Conservation (phyloP, 1,140 invertebrate genomes). For the Drosophila murphyi region DNA sequence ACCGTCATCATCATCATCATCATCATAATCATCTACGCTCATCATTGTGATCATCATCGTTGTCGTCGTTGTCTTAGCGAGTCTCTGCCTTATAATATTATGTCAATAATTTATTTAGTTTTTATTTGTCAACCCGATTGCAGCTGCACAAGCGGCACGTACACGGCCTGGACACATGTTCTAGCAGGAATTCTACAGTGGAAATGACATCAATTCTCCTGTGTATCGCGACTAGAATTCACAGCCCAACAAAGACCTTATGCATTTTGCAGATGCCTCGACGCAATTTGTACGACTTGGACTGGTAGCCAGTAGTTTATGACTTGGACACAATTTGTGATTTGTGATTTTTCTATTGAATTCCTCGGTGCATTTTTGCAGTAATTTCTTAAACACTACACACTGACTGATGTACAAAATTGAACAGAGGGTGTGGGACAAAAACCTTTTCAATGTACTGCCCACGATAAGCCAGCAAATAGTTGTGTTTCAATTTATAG, state of each 20-base stretch:
- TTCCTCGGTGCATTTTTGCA: slow-evolving; percentile 14
- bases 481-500: slow-evolving; percentile 28
- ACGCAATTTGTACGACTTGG: slow-evolving; percentile 59
- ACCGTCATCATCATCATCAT: slow-evolving; percentile 26
- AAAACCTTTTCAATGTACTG: slow-evolving; percentile 5
- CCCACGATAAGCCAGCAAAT: not conserved
- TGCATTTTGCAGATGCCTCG: slow-evolving; percentile 59
- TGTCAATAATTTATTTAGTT: slow-evolving; percentile 78
- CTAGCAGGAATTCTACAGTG: slow-evolving; percentile 77
- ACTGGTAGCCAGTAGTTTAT: slow-evolving; percentile 22
- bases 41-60: slow-evolving; percentile 13
- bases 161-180: slow-evolving; percentile 74
- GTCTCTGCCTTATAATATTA: slow-evolving; percentile 48
- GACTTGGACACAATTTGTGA: slow-evolving; percentile 38
- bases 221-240: slow-evolving; percentile 26
- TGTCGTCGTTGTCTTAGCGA: not conserved
- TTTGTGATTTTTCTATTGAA: slow-evolving; percentile 36
- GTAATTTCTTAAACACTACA: slow-evolving; percentile 14
- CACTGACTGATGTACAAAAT: not conserved
- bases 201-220: slow-evolving; percentile 75
- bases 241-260: slow-evolving; percentile 2
- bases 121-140: slow-evolving; percentile 36
- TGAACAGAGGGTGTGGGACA: not conserved
- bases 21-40: slow-evolving; percentile 21
- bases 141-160: slow-evolving; percentile 53